Conservation (phyloP, 2,888 invertebrate species). For the Pomacea canaliculata region DNA sequence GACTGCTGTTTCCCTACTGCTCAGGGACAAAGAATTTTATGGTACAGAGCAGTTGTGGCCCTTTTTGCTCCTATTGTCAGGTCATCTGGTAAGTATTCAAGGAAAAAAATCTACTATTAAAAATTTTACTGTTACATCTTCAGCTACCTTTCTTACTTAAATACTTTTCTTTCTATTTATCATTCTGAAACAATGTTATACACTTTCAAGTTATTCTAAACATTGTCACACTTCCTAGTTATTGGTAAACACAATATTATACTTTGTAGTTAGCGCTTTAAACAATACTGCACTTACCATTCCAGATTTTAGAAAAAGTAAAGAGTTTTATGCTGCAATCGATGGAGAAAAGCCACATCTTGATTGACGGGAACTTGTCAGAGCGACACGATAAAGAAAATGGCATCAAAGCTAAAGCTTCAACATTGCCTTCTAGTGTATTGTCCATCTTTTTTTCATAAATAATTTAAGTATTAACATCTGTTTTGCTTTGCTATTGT, state of each 20-base stretch:
- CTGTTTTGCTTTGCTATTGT: too few relatives aligned
- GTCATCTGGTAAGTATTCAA: too few relatives aligned
- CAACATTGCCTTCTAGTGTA: too few relatives aligned
- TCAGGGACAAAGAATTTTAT: too few relatives aligned
- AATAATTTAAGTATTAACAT: too few relatives aligned
- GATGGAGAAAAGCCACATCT: conserved; percentile 44
- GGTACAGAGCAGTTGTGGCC: too few relatives aligned
- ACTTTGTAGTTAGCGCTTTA: not conserved
- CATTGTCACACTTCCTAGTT: not conserved
- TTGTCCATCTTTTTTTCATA: too few relatives aligned
- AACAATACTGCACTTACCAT: not conserved
- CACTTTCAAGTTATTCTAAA: not conserved
- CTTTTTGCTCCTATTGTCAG: too few relatives aligned
- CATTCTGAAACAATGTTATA: not conserved
- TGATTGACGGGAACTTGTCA: conserved; percentile 44
- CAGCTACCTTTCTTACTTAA: not conserved
- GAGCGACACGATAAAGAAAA: too few relatives aligned
- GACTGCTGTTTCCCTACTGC: too few relatives aligned
- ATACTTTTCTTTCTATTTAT: not conserved
- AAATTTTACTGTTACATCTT: not conserved
- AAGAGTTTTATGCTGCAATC: conserved; percentile 48
- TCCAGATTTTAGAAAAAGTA: conserved; percentile 50
- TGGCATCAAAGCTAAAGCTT: too few relatives aligned
- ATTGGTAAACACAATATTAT: not conserved
- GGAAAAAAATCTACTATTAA: too few relatives aligned